These are phyloP conservation scores for Papilio demoleus DNA, from an alignment of 2,888 invertebrate genomes.

Conservation along the genomic window DNA sequence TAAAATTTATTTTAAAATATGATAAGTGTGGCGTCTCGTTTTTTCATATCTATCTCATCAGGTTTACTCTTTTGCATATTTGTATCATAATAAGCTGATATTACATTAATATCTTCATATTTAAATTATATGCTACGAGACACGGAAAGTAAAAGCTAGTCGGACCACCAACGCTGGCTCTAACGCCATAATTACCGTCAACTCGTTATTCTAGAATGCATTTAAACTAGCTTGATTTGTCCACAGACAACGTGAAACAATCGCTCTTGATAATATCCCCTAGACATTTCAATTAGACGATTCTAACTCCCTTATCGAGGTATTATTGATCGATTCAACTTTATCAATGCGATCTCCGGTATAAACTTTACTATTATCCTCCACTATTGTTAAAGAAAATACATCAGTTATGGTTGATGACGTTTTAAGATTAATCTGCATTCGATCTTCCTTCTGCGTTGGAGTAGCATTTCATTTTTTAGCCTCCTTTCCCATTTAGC, in stretches of 20 bases:
- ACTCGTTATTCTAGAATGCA: constrained; percentile 44
- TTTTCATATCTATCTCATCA: neutral
- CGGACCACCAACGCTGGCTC: constrained; percentile 36
- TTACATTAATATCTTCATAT: constrained; percentile 9
- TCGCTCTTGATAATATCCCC: constrained; percentile 64
- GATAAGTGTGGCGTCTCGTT: neutral
- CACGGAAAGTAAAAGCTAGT: constrained; percentile 27
- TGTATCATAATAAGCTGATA: neutral
- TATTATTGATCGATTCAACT: constrained; percentile 76
- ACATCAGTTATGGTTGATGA: constrained; percentile 80
- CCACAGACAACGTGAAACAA: constrained; percentile 50
- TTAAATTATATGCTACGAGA: constrained; percentile 20
- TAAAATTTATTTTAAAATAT: neutral
- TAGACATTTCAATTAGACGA: constrained; percentile 76
- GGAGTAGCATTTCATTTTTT: constrained; percentile 68
- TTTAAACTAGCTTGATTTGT: constrained; percentile 40
- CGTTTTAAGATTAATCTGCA: constrained; percentile 70
- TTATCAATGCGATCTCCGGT: constrained; percentile 73
- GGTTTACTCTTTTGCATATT: neutral
- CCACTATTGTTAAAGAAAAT: constrained; percentile 78
- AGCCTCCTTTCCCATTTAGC: neutral
- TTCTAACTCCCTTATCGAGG: constrained; percentile 69
- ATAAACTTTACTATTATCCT: constrained; percentile 58
- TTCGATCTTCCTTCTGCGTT: constrained; percentile 59
- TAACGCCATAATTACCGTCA: constrained; percentile 46